A percentile compares a stretch with the other conserved stretches of the same genome.
phyloP scores from a whole-genome alignment of 2,113 vertebrate species.

The Cyanoramphus novaezelandiae region DNA sequence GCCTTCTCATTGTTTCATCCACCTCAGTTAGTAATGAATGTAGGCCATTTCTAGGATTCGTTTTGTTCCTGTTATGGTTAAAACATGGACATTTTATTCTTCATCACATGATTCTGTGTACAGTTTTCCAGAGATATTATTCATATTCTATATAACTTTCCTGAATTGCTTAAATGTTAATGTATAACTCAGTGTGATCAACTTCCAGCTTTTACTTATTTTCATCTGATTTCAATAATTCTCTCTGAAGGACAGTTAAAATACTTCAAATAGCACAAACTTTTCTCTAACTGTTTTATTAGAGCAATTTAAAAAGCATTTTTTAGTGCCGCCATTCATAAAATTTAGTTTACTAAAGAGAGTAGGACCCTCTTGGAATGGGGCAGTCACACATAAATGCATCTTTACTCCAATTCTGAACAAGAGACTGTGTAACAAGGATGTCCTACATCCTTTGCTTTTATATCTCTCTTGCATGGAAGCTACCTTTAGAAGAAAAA shows the following conservation, averaged over 20 bases:
- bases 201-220: background rate
- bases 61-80: background rate
- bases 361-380: background rate
- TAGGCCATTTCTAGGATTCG: accelerated
- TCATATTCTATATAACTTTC: background rate
- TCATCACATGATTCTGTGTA: background rate
- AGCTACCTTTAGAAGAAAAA: background rate
- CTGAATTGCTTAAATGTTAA: background rate
- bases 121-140: background rate
- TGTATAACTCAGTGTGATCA: background rate
- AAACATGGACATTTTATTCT: background rate
- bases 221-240: background rate
- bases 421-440: background rate
- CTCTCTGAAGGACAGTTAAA: background rate
- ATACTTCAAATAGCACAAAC: background rate
- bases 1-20: background rate
- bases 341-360: background rate
- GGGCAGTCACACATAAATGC: background rate
- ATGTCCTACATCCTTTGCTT: background rate
- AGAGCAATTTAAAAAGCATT: background rate
- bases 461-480: background rate
- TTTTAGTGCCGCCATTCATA: background rate
- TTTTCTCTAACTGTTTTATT: background rate
- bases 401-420: background rate
- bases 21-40: background rate